Conservation (phyloP, 1,140 invertebrate genomes). For the Scaptodrosophila lebanonensis region DNA sequence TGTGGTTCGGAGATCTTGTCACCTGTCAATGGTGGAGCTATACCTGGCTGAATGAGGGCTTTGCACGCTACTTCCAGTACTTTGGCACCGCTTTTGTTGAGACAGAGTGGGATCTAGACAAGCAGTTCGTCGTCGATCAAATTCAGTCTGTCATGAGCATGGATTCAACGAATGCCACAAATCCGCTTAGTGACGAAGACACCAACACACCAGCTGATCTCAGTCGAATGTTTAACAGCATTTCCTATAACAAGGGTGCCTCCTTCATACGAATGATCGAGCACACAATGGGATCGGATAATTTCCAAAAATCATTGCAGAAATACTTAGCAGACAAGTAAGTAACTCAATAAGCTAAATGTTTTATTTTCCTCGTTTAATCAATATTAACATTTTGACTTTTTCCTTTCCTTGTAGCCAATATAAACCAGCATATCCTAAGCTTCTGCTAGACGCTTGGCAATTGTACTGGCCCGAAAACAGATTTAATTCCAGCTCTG, state of each 20-base stretch:
- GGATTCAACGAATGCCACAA: constrained; percentile 82
- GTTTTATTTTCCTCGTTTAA: background rate
- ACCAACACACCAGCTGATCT: constrained; percentile 78
- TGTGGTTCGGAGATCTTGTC: constrained; percentile 84
- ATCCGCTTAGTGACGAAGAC: constrained; percentile 79
- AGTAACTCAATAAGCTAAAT: constrained; percentile 26
- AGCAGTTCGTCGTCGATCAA: constrained; percentile 81
- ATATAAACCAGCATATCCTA: constrained; percentile 78
- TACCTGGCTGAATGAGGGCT: constrained; percentile 85
- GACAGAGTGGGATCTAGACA: constrained; percentile 78
- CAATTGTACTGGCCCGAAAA: constrained; percentile 71
- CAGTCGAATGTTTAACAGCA: constrained; percentile 79
- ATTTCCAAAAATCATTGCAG: constrained; percentile 81
- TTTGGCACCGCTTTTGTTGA: constrained; percentile 80
- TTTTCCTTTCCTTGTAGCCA: constrained; percentile 18
- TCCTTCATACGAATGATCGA: constrained; percentile 87
- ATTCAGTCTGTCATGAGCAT: constrained; percentile 82
- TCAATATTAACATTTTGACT: background rate
- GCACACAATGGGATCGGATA: constrained; percentile 82
- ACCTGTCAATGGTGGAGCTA: constrained; percentile 84
- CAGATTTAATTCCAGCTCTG: constrained; percentile 28
- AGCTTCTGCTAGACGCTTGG: constrained; percentile 81
- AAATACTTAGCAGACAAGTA: constrained; percentile 79
- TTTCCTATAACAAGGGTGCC: constrained; percentile 83
- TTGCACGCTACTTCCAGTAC: constrained; percentile 84